Base-by-base conservation (phyloP, 2,888 invertebrate genomes). In the Geophilus truncorum region DNA sequence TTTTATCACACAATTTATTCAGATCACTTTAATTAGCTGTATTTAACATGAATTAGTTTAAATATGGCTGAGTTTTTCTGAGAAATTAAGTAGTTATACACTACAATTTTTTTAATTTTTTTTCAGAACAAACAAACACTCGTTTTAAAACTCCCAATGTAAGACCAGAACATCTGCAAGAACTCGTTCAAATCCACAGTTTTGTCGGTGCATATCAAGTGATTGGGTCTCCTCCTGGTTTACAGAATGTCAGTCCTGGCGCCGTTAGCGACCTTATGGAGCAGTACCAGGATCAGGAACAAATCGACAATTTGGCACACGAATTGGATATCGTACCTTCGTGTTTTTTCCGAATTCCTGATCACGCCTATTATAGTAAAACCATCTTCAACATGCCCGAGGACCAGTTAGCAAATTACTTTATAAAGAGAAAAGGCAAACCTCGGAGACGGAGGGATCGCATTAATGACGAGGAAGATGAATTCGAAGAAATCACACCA, bases 121-220 rank as follows among this genome's bases (percentile, higher is more conserved):
- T n/a, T n/a, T n/a, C n/a, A n/a, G n/a, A n/a, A n/a, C n/a, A n/a
- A n/a, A n/a, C n/a, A 7, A 34, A 34, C 34, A 9, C 34, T 9
- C 34, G 34, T 7, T 2, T 2, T 12, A 40, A 40, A 40, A 9
- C 15, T 12, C 12, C 2, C 2, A 40, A 7, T 12, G 15, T 40
- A 12, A 40, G 40, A 12, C 9, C 9, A 15, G 40, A 40, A 12
- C 15, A 51, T 18, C 18, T 51, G 51, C 15, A 21, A 5, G 51
- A 51, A 1, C 15, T 51, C 18, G 51, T 70, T 9, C 70, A 70
- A 70, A 70, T 70, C 10, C 70, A 70, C n/a, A 70, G 70, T 70
- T 70, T 70, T 70, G 70, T 70, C 12, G 70, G 70, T 28, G 70
- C 70, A 25, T 70, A 70, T 28, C 70, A 70, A 70, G 70, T 70